These are phyloP conservation scores for Lacanobia wlatinum DNA, from an alignment of 2,888 invertebrate genomes.

Conservation along the genomic window DNA sequence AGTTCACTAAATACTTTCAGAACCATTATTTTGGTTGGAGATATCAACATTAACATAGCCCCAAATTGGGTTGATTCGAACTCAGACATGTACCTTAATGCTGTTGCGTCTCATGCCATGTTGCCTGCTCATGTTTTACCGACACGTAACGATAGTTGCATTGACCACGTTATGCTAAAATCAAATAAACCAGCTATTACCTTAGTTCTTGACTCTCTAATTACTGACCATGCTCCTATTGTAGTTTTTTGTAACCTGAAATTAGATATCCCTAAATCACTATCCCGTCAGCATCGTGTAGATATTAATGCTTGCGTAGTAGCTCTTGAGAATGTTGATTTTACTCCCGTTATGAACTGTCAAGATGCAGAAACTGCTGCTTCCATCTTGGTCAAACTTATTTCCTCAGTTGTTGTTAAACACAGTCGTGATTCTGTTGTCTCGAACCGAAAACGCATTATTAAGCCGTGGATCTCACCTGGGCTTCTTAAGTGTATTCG, in stretches of 20 bases:
- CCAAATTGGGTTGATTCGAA: too few relatives aligned
- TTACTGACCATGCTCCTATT: neutral
- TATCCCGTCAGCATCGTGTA: neutral
- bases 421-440: neutral
- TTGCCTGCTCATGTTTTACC: too few relatives aligned
- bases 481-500: neutral
- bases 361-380: constrained; percentile 6
- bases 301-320: neutral
- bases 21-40: too few relatives aligned
- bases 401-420: neutral
- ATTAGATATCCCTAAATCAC: neutral
- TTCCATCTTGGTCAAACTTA: neutral
- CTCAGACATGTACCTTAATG: too few relatives aligned
- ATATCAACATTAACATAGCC: too few relatives aligned
- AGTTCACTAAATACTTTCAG: too few relatives aligned
- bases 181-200: too few relatives aligned
- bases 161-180: too few relatives aligned
- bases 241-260: neutral
- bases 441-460: neutral
- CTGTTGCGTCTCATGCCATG: too few relatives aligned
- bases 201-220: too few relatives aligned
- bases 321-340: neutral
- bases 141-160: too few relatives aligned
- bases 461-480: neutral
- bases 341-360: neutral